These are phyloP conservation scores for Limnephilus lunatus DNA, from an alignment of 2,888 invertebrate species.

Conservation along the genomic window DNA sequence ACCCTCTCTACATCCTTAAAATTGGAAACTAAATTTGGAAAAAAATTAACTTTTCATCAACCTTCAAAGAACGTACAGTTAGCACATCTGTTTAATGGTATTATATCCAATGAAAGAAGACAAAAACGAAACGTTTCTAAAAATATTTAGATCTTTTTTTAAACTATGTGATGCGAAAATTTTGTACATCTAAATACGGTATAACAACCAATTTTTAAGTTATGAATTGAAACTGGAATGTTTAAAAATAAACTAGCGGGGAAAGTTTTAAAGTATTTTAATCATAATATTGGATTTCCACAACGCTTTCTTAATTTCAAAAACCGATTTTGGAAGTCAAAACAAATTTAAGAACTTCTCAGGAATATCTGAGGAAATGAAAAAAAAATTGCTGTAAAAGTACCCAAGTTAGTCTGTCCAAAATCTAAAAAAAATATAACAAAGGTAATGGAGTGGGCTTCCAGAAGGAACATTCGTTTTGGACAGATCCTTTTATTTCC, in stretches of 20 bases:
- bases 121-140: no score
- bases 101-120: no score
- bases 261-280: not conserved
- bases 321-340: not conserved
- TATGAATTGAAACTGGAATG: not conserved
- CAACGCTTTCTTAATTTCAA: not conserved
- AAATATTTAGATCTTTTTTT: no score
- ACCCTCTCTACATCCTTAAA: no score
- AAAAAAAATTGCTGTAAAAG: not conserved
- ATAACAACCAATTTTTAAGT: not conserved
- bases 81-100: no score
- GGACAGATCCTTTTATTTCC: not conserved
- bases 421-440: not conserved
- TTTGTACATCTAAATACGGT: no score
- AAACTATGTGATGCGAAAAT: no score
- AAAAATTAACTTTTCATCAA: no score
- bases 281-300: not conserved
- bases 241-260: not conserved
- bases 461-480: not conserved
- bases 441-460: conserved; percentile 11
- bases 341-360: not conserved
- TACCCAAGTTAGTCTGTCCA: not conserved
- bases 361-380: not conserved
- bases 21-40: no score
- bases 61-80: no score